Base-by-base conservation (phyloP, 2,797 vertebrate species). In the Coluber constrictor region DNA sequence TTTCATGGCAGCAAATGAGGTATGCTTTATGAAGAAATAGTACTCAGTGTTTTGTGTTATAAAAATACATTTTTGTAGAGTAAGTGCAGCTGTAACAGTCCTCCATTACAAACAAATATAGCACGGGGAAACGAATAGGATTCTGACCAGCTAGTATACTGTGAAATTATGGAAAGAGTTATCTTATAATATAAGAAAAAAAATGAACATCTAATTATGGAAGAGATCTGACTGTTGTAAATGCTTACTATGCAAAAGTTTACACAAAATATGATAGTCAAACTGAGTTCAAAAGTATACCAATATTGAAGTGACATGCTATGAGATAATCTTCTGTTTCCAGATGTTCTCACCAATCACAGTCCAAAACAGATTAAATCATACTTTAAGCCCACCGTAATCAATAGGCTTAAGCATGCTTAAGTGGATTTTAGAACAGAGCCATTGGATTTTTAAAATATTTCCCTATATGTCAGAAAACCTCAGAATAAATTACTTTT, bases 401-500 rank as follows among this genome's bases (percentile, higher is more conserved):
- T 88, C 59, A 88, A 87, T 54, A 23, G 13, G 86, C 12, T 90
- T 88, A 87, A 88, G 32, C 29, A 37, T 54, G 37, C 61, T 90
- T 88, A 79, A 66, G 20, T 93, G 37, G 74, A 47, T 86, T 51
- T 57, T 87, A 86, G 89, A 60, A 54, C 94, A 92, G 94, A 93
- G 94, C 96, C 93, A 95, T 83, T 95, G 95, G 93, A 63, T 95
- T 94, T 27, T 94, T 94, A 94, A 95, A 95, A 90, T 94, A 93
- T 95, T 96, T 96, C 92, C 95, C 95, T 96, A 94, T 97, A 95
- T 96, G 95, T 94, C 94, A 94, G 89, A 94, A 83, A 89, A 32
- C 95, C 93, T 92, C 96, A 94, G 95, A 0, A 3, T 93, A 95
- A 57, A 86, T 94, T 95, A 93, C 95, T 94, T 92, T 87, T 94